Conservation (phyloP, 2,797 vertebrate genomes). For the Gymnoscopelus braueri region DNA sequence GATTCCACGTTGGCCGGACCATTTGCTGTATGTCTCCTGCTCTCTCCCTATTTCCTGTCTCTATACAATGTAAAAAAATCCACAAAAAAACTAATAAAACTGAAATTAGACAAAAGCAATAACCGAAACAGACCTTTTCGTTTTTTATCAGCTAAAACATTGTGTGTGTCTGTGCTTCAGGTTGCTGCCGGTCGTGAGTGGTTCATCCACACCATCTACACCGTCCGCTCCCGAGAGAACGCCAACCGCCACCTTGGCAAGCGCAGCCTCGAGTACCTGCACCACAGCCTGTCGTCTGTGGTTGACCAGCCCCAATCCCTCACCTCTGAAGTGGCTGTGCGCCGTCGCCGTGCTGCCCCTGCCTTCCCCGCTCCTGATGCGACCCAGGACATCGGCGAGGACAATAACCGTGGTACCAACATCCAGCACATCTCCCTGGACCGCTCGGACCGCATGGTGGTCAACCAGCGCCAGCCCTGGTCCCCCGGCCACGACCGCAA, state of each 20-base stretch:
- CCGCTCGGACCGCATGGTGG: conserved; percentile 67
- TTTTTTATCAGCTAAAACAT: not conserved
- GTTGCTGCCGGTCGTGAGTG: conserved; percentile 85
- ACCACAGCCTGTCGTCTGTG: conserved; percentile 67
- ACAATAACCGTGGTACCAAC: conserved; percentile 83
- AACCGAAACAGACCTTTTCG: too few relatives aligned
- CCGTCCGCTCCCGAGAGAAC: conserved; percentile 78
- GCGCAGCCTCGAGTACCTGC: conserved; percentile 80
- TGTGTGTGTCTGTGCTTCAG: conserved; percentile 55
- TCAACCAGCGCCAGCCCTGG: conserved; percentile 75
- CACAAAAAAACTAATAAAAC: too few relatives aligned
- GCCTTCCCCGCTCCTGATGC: conserved; percentile 40
- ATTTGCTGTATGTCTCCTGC: too few relatives aligned
- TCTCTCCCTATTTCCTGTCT: too few relatives aligned
- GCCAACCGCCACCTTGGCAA: conserved; percentile 81
- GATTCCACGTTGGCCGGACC: too few relatives aligned
- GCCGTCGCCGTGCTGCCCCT: conserved; percentile 58
- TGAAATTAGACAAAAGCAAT: too few relatives aligned
- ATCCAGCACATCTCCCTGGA: conserved; percentile 82
- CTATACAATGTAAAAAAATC: too few relatives aligned
- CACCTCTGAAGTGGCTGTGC: conserved; percentile 32
- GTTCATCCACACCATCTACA: conserved; percentile 86
- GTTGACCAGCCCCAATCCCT: conserved; percentile 24
- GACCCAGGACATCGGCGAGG: conserved; percentile 70
- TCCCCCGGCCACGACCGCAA: conserved; percentile 41